Conservation (phyloP, 1,140 invertebrate genomes). For the Chionoecetes opilio region DNA sequence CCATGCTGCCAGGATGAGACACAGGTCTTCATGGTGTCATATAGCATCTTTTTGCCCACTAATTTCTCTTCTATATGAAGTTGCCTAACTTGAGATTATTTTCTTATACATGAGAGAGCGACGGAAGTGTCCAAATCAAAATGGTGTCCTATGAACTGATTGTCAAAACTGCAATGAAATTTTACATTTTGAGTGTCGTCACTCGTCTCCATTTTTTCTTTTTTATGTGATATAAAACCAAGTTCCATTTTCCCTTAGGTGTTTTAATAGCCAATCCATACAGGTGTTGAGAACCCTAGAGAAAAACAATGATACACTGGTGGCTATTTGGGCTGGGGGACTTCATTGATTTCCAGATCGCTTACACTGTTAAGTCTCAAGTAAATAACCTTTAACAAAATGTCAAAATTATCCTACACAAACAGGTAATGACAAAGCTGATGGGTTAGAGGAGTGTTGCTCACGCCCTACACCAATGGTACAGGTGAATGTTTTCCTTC, state of each 20-base stretch:
- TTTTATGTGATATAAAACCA: conserved; percentile 49
- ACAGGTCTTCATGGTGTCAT: background rate
- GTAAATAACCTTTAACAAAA: conserved; percentile 64
- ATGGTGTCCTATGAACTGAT: background rate
- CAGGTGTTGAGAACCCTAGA: conserved; percentile 73
- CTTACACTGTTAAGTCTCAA: conserved; percentile 61
- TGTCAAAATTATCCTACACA: conserved; percentile 70
- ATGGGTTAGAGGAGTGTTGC: conserved; percentile 61
- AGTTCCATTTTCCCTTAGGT: conserved; percentile 67
- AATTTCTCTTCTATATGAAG: background rate
- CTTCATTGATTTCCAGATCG: conserved; percentile 60
- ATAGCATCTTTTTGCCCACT: background rate
- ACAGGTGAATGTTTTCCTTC: conserved; percentile 50
- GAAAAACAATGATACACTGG: conserved; percentile 76
- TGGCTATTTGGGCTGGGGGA: conserved; percentile 72
- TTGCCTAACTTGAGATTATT: no score
- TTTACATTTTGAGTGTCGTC: background rate
- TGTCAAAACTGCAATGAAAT: background rate
- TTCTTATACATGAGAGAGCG: no score
- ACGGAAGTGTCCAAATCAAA: no score
- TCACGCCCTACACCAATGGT: conserved; percentile 40
- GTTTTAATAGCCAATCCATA: conserved; percentile 77
- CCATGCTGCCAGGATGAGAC: background rate
- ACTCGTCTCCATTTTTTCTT: background rate
- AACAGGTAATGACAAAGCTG: conserved; percentile 57